phyloP scores from a whole-genome alignment of 1,140 invertebrate species.

The Asbolus verrucosus region DNA sequence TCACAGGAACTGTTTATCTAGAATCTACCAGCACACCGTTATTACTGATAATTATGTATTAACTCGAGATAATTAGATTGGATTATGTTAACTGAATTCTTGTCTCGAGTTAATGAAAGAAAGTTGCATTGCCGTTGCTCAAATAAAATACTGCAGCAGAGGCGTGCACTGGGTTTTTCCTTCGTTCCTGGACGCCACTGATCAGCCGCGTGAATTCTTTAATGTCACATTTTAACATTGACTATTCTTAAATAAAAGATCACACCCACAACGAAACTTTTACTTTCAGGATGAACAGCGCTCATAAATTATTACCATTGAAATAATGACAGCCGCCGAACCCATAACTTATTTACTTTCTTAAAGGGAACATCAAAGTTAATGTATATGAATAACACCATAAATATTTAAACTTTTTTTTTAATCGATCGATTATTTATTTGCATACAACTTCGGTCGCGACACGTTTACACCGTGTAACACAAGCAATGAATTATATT shows the following conservation, averaged over 20 bases:
- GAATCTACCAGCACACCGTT: too few relatives aligned
- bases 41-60: too few relatives aligned
- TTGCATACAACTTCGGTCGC: not conserved
- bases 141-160: too few relatives aligned
- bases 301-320: constrained; percentile 20
- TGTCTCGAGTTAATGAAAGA: too few relatives aligned
- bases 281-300: constrained; percentile 21
- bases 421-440: not conserved
- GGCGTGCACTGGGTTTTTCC: not conserved
- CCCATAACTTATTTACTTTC: constrained; percentile 13
- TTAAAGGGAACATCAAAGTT: not conserved
- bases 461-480: too few relatives aligned
- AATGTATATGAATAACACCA: constrained; percentile 6
- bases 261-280: constrained; percentile 34
- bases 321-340: not conserved
- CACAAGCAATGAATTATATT: too few relatives aligned
- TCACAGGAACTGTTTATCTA: too few relatives aligned
- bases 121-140: too few relatives aligned
- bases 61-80: too few relatives aligned
- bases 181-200: not conserved
- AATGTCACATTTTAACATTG: constrained; percentile 8
- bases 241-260: constrained; percentile 11
- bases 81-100: too few relatives aligned
- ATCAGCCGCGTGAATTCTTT: not conserved
- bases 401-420: constrained; percentile 1